Evolutionary conservation across 2,113 vertebrate species (phyloP), one percentile per base, ranked within the genome.

Genomic region (Sakesphorus luctuosus): DNA sequence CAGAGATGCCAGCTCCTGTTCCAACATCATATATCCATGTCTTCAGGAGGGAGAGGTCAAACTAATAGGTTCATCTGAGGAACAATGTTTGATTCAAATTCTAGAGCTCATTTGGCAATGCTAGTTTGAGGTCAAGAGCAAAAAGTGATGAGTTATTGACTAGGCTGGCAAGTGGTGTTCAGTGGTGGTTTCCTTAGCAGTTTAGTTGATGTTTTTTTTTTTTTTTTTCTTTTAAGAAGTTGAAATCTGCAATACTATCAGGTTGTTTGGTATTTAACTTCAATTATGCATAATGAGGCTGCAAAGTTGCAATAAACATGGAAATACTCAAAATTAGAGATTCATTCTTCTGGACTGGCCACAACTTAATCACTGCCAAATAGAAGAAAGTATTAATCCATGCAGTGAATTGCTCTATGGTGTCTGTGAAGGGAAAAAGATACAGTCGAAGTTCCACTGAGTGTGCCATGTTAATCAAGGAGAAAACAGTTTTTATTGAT

Each of bases 341-440:
- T 18, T 50, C 2, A 25, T 72, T 76, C 8, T 80, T 91, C 11
- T 61, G 26, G 71, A 26, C 10, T 67, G 35, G 3, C 28, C 52
- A 14, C 0, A 0, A 13, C 14, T 66, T 91, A 14, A 56, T 56
- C 26, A 56, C 0, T 74, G 33, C 5, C 9, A 59, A 69, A 40
- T 11, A 68, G 25, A 62, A n/a, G n/a, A 49, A 87, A 74, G 18
- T 13, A 20, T 11, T 33, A 84, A n/a, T 20, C 69, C 18, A n/a
- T 36, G 8, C 11, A 55, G 24, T 25, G 58, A 89, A 81, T 6
- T 2, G 6, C 4, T 68, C 29, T 35, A 7, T 33, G 47, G 15
- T 53, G 47, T 52, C 35, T 79, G 11, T 73, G 63, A 69, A 83
- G 23, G 29, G 16, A 18, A 65, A 24, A 67, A 61, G 12, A 24